Evolutionary conservation across 2,797 vertebrate species (phyloP).

Genomic region (Paedocypris micromegethes): DNA sequence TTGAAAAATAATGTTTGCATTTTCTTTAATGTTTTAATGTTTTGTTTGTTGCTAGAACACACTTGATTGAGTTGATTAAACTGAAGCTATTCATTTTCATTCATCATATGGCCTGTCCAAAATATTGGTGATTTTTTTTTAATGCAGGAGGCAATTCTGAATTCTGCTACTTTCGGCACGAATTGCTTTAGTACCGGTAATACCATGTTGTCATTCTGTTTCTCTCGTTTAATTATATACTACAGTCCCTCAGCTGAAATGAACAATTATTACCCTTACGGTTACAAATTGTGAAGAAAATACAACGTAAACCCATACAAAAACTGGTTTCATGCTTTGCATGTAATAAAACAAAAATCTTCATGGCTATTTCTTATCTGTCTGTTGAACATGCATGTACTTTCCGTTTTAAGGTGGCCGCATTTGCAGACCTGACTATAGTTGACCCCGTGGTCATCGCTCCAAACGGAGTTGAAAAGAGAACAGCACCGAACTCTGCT

Average conservation of each 20-base stretch:
- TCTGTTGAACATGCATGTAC: slow-evolving; percentile 33
- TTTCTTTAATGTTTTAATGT: too few relatives aligned
- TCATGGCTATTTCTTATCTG: slow-evolving; percentile 31
- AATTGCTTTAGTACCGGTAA: slow-evolving; percentile 20
- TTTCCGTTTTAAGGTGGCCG: slow-evolving; percentile 11
- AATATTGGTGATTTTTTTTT: too few relatives aligned
- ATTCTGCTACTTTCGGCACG: slow-evolving; percentile 46
- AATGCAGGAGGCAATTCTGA: slow-evolving; percentile 54
- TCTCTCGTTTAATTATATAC: slow-evolving; percentile 15
- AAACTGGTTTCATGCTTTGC: slow-evolving; percentile 26
- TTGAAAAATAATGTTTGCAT: too few relatives aligned
- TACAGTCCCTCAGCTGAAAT: background rate
- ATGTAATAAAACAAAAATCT: slow-evolving; percentile 21
- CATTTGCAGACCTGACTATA: slow-evolving; percentile 8
- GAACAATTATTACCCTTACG: slow-evolving; percentile 17
- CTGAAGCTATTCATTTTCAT: too few relatives aligned
- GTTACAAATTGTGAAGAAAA: too few relatives aligned
- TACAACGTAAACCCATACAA: too few relatives aligned
- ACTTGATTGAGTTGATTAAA: too few relatives aligned
- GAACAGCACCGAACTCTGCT: background rate
- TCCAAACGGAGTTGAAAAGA: slow-evolving; percentile 35
- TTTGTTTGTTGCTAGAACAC: too few relatives aligned
- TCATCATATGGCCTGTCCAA: too few relatives aligned
- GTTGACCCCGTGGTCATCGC: slow-evolving; percentile 20
- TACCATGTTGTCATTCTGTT: slow-evolving; percentile 11